phyloP scores from a whole-genome alignment of 2,888 invertebrate genomes.

The Boloria selene region DNA sequence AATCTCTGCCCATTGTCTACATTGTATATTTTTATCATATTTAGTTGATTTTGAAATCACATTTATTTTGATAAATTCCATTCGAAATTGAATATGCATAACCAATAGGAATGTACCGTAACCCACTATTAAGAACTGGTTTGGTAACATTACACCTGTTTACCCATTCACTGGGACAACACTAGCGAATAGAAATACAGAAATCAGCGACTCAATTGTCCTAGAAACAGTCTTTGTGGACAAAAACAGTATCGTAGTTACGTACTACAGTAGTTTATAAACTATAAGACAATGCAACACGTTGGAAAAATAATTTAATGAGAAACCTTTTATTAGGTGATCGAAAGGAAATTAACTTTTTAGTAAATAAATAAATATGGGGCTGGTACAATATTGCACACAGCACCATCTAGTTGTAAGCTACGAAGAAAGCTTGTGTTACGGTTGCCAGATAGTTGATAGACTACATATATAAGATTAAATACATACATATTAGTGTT shows the following conservation, averaged over 20 bases:
- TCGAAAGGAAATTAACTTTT: too few relatives aligned
- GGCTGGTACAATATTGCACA: too few relatives aligned
- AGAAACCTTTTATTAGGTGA: not conserved
- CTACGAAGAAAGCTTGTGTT: too few relatives aligned
- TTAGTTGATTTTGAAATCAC: not conserved
- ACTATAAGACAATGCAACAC: slow-evolving; percentile 3
- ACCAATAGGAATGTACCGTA: slow-evolving; percentile 36
- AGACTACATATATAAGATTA: too few relatives aligned
- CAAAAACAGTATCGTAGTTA: slow-evolving; percentile 1
- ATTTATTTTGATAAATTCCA: slow-evolving; percentile 15
- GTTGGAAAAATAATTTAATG: slow-evolving; percentile 6
- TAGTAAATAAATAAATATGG: too few relatives aligned
- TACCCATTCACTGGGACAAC: slow-evolving; percentile 36
- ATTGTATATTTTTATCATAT: not conserved
- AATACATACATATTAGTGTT: too few relatives aligned
- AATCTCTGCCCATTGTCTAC: not conserved
- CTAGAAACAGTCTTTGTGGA: slow-evolving; percentile 25
- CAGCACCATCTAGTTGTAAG: too few relatives aligned
- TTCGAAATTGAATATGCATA: slow-evolving; percentile 35
- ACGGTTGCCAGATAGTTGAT: too few relatives aligned
- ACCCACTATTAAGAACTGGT: slow-evolving; percentile 40
- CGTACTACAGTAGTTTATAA: too few relatives aligned
- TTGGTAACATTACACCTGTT: slow-evolving; percentile 43
- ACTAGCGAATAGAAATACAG: slow-evolving; percentile 28
- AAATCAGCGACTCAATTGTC: slow-evolving; percentile 28